Conservation (phyloP, 2,113 vertebrate genomes). For the Chloropsis cyanopogon region DNA sequence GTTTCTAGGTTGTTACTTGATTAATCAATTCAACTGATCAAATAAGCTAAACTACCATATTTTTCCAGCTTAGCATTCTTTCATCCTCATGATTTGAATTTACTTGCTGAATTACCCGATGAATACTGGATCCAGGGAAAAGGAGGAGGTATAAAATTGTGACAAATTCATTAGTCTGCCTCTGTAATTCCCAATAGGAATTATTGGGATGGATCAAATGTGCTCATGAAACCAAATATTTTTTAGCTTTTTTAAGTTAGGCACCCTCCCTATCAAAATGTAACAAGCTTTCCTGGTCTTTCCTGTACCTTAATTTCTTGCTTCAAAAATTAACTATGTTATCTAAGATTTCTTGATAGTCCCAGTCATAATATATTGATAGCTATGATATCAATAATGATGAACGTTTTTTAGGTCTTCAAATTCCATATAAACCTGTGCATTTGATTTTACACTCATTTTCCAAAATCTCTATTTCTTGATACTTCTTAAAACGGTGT, state of each 20-base stretch:
- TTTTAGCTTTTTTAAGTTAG: neutral
- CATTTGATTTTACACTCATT: neutral
- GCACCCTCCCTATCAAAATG: neutral
- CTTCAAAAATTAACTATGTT: neutral
- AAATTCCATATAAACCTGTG: neutral
- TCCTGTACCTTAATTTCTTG: neutral
- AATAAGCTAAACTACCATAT: neutral
- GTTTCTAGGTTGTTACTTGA: neutral
- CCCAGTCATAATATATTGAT: neutral
- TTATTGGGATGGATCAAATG: neutral
- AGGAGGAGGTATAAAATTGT: neutral
- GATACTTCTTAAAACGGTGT: neutral
- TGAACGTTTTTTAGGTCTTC: neutral
- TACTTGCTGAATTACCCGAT: neutral
- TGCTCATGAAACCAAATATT: neutral
- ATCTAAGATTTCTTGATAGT: neutral
- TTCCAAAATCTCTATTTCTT: neutral
- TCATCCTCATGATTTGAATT: neutral
- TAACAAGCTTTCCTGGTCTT: neutral
- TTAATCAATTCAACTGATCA: neutral
- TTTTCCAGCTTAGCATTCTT: neutral
- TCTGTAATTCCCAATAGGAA: neutral
- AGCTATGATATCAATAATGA: neutral
- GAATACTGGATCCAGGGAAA: neutral
- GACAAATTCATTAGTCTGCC: neutral